Evolutionary conservation across 2,888 invertebrate genomes (phyloP).

Genomic region (Drosophila meridiana): DNA sequence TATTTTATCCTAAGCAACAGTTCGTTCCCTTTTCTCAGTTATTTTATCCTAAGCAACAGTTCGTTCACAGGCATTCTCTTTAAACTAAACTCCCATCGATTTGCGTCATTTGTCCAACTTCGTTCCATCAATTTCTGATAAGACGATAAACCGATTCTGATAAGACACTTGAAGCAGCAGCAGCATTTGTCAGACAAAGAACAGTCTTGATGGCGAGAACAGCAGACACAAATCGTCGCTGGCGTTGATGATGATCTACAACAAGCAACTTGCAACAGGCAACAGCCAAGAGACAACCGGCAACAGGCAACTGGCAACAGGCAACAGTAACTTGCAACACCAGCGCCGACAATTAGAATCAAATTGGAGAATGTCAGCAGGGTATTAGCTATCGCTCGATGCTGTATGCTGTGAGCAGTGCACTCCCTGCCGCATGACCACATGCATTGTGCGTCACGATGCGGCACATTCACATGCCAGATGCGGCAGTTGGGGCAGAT

Average conservation of each 20-base stretch:
- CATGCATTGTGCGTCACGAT: conserved; percentile 70
- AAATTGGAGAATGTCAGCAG: conserved; percentile 57
- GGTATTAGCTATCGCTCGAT: conserved; percentile 15
- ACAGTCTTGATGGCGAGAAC: conserved; percentile 10
- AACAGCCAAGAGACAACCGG: not conserved
- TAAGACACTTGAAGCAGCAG: conserved; percentile 29
- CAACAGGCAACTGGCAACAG: not conserved
- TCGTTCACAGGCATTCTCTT: not conserved
- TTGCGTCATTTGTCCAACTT: not conserved
- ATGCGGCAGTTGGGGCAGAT: conserved; percentile 14
- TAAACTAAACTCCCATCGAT: not conserved
- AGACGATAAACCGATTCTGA: conserved; percentile 42
- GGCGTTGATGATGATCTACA: conserved; percentile 46
- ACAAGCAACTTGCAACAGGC: conserved; percentile 19
- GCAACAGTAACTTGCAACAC: conserved; percentile 18
- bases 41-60: not conserved
- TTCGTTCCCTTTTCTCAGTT: not conserved
- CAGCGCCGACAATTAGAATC: conserved; percentile 69
- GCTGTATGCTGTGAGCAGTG: not conserved
- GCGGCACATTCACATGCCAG: conserved; percentile 43
- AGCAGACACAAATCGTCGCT: conserved; percentile 43
- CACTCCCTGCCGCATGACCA: conserved; percentile 51
- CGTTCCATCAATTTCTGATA: conserved; percentile 27
- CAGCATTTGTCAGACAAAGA: conserved; percentile 19
- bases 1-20: not conserved